Evolutionary conservation across 2,888 invertebrate genomes (phyloP).

Genomic region (Ennomos fuscantarius): DNA sequence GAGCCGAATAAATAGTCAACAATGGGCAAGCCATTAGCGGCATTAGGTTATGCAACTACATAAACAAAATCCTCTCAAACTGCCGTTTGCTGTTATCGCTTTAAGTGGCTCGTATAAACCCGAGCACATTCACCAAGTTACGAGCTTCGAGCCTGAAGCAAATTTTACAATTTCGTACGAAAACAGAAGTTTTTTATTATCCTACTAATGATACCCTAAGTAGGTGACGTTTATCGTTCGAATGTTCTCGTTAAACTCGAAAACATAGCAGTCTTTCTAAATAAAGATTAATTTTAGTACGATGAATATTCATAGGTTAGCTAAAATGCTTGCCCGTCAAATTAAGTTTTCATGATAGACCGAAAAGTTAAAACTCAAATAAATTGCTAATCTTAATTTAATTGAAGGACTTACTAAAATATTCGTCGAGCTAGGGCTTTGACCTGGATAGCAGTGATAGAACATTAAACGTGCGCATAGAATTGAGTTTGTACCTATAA

Average conservation of each 20-base stretch:
- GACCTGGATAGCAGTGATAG: neutral
- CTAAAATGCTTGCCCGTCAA: constrained; percentile 17
- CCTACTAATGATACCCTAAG: constrained; percentile 25
- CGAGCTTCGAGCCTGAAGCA: constrained; percentile 26
- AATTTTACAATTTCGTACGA: constrained; percentile 34
- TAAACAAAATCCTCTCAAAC: constrained; percentile 22
- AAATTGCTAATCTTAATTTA: constrained; percentile 17
- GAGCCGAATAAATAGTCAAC: constrained; percentile 14
- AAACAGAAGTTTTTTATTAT: constrained; percentile 38
- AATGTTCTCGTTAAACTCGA: constrained; percentile 15
- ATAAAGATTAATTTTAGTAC: constrained; percentile 11
- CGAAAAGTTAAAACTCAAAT: constrained; percentile 12
- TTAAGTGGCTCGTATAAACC: constrained; percentile 39
- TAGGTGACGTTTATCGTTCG: constrained; percentile 23
- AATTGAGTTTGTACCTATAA: too few relatives aligned
- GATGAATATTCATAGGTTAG: constrained; percentile 20
- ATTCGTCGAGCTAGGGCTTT: constrained; percentile 5
- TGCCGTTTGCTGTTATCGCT: constrained; percentile 32
- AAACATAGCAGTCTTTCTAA: neutral
- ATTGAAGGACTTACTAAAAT: constrained; percentile 13
- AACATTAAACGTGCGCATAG: too few relatives aligned
- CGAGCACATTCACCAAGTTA: constrained; percentile 35
- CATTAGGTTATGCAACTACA: constrained; percentile 29
- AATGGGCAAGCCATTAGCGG: constrained; percentile 19
- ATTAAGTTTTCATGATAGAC: constrained; percentile 13